Conservation (phyloP, 2,797 vertebrate species). For the Neomorphus geoffroyi region DNA sequence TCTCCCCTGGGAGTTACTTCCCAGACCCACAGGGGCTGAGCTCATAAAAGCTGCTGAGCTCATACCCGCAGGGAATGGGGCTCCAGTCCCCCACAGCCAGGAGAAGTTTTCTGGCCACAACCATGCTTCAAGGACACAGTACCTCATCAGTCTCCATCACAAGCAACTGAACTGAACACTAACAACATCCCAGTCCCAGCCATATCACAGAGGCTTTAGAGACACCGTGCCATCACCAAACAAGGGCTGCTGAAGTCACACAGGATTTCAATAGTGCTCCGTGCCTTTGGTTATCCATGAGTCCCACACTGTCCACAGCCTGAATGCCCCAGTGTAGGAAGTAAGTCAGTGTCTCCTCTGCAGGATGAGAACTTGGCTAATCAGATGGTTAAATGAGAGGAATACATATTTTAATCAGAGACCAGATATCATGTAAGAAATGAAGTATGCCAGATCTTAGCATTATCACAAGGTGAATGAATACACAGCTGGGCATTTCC, state of each 20-base stretch:
- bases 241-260: background rate
- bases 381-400: background rate
- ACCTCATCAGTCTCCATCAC: background rate
- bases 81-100: background rate
- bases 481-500: background rate
- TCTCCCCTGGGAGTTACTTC: background rate
- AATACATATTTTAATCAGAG: background rate
- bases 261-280: background rate
- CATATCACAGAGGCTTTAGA: background rate
- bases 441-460: background rate
- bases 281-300: background rate
- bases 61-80: background rate
- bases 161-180: background rate
- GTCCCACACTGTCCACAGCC: background rate
- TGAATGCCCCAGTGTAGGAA: background rate
- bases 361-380: background rate
- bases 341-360: background rate
- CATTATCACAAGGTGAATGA: background rate
- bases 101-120: background rate
- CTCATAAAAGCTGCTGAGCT: constrained; percentile 4
- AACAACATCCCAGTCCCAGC: background rate
- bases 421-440: background rate
- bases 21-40: background rate
- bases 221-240: background rate
- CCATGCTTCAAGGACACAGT: background rate